These are phyloP conservation scores for Myotis pilosus DNA, from an alignment of 2,797 vertebrate genomes.

Conservation along the genomic window DNA sequence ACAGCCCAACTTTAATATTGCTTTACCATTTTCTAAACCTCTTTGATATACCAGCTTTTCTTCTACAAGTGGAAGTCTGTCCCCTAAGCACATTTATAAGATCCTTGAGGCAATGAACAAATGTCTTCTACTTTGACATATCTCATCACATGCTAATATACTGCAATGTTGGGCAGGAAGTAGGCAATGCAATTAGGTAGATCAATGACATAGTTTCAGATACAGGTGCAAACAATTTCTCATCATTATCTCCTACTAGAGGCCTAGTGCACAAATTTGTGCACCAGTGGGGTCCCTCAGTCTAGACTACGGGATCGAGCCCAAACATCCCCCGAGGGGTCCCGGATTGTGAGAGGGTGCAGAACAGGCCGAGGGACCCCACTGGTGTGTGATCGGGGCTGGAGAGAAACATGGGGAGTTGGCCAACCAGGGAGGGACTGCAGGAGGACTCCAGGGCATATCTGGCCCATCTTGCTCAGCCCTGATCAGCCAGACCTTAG, in stretches of 20 bases:
- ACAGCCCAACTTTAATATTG: neutral
- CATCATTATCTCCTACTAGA: neutral
- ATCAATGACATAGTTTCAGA: neutral
- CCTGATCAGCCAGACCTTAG: too few relatives aligned
- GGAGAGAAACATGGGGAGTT: accelerated
- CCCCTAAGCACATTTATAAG: neutral
- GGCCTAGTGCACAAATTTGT: too few relatives aligned
- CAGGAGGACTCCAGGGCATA: too few relatives aligned
- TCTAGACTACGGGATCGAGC: too few relatives aligned
- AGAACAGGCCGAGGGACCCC: too few relatives aligned
- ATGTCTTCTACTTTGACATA: neutral
- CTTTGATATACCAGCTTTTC: neutral
- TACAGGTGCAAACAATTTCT: neutral
- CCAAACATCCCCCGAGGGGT: too few relatives aligned
- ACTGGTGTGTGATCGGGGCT: too few relatives aligned
- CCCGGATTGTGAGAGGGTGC: too few relatives aligned
- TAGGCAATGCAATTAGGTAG: neutral
- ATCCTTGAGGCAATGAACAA: neutral
- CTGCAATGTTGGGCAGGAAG: neutral
- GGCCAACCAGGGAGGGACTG: too few relatives aligned
- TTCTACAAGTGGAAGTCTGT: neutral
- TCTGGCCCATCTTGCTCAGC: too few relatives aligned
- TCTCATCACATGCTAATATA: neutral
- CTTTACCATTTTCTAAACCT: neutral
- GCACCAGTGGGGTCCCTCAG: too few relatives aligned